Evolutionary conservation across 2,888 invertebrate species (phyloP), one percentile per base, ranked within the genome.

Genomic region (Thysanoteuthis rhombus): DNA sequence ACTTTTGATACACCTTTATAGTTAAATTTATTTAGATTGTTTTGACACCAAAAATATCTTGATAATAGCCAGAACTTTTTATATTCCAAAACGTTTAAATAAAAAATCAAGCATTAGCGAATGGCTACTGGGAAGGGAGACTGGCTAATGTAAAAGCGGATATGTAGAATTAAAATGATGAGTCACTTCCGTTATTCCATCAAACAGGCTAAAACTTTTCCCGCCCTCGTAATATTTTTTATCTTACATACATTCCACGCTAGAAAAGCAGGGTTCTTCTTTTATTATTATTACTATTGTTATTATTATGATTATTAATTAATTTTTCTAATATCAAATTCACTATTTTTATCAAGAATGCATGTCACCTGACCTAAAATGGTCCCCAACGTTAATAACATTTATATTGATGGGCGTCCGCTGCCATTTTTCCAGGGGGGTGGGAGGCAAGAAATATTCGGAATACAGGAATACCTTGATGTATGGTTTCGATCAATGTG

Each of bases 171-270:
- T 28, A 28, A 25, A 75, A 75, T 12, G 36, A n/a, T 16, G 75
- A 36, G 75, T 75, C 19, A n/a, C 75, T 75, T 75, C 75, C n/a
- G 16, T 12, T 75, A 75, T 75, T 75, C 75, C 75, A 75, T 75
- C 75, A 75, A 75, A 12, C n/a, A 75, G n/a, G 16, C 52, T 75
- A 75, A n/a, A n/a, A n/a, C 10, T 75, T 75, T 75, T 0, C 75
- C 75, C n/a, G 16, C 75, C 75, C n/a, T 75, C n/a, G 75, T 75
- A 75, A n/a, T 75, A 75, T 75, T 75, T 75, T 75, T 75, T n/a
- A n/a, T 75, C 75, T n/a, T 75, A 75, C 75, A 75, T 75, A 75
- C 75, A 75, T 75, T 75, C 75, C 75, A 75, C n/a, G 75, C 75
- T 75, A 75, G 75, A 75, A 12, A 75, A 75, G n/a, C 75, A 75